Evolutionary conservation across 2,113 vertebrate genomes (phyloP), one percentile per base, ranked within the genome.

Genomic region (Geococcyx californianus): DNA sequence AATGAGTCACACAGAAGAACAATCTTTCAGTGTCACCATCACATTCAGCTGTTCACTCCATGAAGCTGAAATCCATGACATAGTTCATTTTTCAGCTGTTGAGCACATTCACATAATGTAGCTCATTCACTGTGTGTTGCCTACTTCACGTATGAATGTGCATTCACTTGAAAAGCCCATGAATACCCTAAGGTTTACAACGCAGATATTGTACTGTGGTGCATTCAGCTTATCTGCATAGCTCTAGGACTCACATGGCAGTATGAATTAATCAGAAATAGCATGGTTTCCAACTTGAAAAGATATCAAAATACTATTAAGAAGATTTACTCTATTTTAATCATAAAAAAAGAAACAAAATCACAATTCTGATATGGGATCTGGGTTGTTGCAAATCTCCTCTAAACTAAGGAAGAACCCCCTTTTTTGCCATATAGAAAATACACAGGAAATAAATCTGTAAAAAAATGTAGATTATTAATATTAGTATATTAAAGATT

Each of bases 61-160:
- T 54, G 86, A 34, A 79, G 84, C 90, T 95, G 89, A 97, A 96
- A 94, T 58, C 93, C 92, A 96, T 94, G 94, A 82, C 55, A 95
- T 68, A 70, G 96, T 86, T 90, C 45, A 94, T 93, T 97, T 95
- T 93, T 97, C 94, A 95, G 94, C 94, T 94, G 69, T 47, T 93
- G 83, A 94, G 94, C 94, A 85, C 95, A 97, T 95, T 94, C 97
- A 95, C 72, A 96, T 96, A 97, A 97, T 84, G 92, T 79, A 88
- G 93, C 87, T 95, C 94, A 96, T 93, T 96, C 94, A 95, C 89
- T 96, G 26, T 25, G 72, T 78, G 86, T 33, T 92, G 92, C 93
- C 95, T 84, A 73, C 94, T 89, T 95, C 95, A 97, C 19, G 47
- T 96, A 94, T 93, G 92, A 97, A 94, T 96, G 94, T 94, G 92